Base-by-base conservation (phyloP, 1,140 invertebrate genomes). In the Ceratina japonica region DNA sequence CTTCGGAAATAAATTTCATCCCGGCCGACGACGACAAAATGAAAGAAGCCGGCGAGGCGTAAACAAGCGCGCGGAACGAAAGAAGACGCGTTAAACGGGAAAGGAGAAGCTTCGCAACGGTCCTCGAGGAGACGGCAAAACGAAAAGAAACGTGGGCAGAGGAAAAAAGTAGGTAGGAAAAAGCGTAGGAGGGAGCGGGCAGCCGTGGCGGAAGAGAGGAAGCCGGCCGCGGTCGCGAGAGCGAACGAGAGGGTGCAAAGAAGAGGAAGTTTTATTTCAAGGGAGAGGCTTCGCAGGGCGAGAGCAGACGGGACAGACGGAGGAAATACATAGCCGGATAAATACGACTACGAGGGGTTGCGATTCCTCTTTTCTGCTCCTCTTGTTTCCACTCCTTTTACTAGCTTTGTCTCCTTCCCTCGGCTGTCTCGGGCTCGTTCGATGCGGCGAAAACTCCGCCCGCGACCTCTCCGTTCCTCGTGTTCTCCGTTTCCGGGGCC, bases 271-370 rank as follows among this genome's bases (percentile, higher is more conserved):
- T 87, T 88, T 87, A 88, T 87, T 88, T 86, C 79, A 49, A 79
- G 74, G 37, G 86, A 79, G n/a, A 80, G 75, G 81, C 77, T 86
- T 86, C 77, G 59, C 77, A 82, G 71, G 75, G 80, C 76, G 83
- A 84, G 81, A 85, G 81, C 78, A 64, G 64, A 61, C 80, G 52
- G 87, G 82, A 87, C 87, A 87, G 87, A 88, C 87, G 79, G 86
- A 86, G 86, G 86, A 88, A 88, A 82, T 86, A 84, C 84, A 83
- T 83, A 82, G 86, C 61, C 87, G 84, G 86, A 88, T 88, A 88
- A 88, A 88, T 88, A 85, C 84, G 51, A 69, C 20, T 13, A 24
- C 75, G 82, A 81, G 83, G 83, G 84, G 75, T 76, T 81, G 81
- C 79, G 77, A 81, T 80, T 76, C 79, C 56, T 63, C 73, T 80